These are phyloP conservation scores for Standfussiana lucernea DNA, from an alignment of 2,888 invertebrate genomes.

Conservation along the genomic window DNA sequence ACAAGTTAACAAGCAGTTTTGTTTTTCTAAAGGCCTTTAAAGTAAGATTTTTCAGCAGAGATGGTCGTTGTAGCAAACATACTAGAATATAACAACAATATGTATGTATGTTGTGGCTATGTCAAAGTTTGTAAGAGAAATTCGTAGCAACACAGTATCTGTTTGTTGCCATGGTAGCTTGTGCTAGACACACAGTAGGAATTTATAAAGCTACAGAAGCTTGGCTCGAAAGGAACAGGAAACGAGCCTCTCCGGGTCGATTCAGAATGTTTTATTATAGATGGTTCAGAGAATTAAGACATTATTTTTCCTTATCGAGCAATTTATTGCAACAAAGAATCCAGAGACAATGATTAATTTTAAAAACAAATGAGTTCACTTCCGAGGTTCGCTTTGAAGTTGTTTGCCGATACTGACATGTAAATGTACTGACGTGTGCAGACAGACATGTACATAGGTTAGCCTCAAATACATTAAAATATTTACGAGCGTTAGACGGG, in stretches of 20 bases:
- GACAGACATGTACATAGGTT: too few species aligned
- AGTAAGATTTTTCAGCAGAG: not conserved
- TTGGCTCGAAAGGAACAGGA: not conserved
- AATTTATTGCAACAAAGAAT: not conserved
- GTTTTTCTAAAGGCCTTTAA: not conserved
- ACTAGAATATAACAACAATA: not conserved
- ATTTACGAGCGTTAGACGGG: too few species aligned
- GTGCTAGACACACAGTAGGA: not conserved
- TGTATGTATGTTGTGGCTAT: not conserved
- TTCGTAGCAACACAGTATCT: not conserved
- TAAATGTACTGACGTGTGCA: too few species aligned
- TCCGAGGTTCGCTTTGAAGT: not conserved
- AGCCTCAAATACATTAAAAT: too few species aligned
- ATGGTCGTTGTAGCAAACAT: not conserved
- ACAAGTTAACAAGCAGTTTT: not conserved
- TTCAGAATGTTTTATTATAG: not conserved
- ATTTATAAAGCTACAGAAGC: not conserved
- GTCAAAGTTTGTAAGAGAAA: not conserved
- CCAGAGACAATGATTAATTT: not conserved
- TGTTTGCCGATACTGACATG: not conserved
- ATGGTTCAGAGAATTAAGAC: not conserved
- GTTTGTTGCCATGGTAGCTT: not conserved
- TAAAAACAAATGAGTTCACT: not conserved
- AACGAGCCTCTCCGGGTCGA: not conserved
- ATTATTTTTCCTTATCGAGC: not conserved